These are phyloP conservation scores for Hypomesus transpacificus DNA, from an alignment of 2,113 vertebrate species.

Conservation along the genomic window DNA sequence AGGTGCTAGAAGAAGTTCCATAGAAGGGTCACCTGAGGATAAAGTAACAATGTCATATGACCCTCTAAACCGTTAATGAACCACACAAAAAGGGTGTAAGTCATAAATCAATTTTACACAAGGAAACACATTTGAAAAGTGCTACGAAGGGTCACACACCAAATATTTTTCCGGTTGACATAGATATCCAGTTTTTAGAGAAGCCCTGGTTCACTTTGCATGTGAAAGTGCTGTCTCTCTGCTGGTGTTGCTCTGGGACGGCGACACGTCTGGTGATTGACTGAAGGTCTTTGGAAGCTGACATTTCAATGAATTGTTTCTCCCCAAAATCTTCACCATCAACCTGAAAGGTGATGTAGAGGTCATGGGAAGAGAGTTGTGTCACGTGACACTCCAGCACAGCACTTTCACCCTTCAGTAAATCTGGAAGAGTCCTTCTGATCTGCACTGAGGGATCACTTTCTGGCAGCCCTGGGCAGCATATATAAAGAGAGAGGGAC, in stretches of 20 bases:
- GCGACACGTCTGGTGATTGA: slow-evolving; percentile 33
- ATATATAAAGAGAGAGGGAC: background rate
- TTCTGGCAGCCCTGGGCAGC: slow-evolving; percentile 26
- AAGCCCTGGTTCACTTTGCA: slow-evolving; percentile 21
- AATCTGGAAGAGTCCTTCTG: slow-evolving; percentile 50
- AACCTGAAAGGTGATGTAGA: slow-evolving; percentile 47
- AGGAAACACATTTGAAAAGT: background rate
- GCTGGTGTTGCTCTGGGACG: slow-evolving; percentile 6
- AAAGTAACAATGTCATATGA: background rate
- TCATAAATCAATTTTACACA: too few species aligned
- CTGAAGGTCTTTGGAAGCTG: slow-evolving; percentile 18
- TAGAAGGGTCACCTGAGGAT: slow-evolving; percentile 47
- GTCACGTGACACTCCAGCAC: slow-evolving; percentile 57
- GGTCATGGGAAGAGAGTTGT: slow-evolving; percentile 39
- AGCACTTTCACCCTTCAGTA: slow-evolving; percentile 14
- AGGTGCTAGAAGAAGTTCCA: slow-evolving; percentile 45
- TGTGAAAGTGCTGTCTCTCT: background rate
- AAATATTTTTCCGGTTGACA: slow-evolving; percentile 25
- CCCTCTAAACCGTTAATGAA: background rate
- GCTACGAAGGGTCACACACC: slow-evolving; percentile 20
- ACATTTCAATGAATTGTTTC: slow-evolving; percentile 29
- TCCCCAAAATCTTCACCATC: background rate
- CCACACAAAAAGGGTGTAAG: background rate
- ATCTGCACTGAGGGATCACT: slow-evolving; percentile 48
- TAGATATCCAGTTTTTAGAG: background rate